Evolutionary conservation across 2,113 vertebrate genomes (phyloP).

Genomic region (Marcusenius ussheri): DNA sequence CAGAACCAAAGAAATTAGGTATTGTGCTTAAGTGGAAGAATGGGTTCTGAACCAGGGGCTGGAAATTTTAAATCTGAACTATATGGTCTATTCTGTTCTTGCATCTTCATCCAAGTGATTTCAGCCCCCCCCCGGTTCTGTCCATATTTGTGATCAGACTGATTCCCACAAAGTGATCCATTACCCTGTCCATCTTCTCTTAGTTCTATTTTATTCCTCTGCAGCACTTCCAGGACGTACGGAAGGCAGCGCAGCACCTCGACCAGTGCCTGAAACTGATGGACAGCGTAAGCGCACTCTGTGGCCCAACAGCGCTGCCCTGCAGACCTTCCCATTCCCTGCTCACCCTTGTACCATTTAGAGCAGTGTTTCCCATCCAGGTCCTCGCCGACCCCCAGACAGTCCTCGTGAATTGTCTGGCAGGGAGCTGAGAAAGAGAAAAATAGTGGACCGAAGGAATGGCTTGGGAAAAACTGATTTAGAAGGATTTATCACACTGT

Average conservation of each 20-base stretch:
- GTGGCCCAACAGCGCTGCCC: neutral
- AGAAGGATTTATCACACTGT: neutral
- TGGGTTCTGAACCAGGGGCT: neutral
- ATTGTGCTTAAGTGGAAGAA: neutral
- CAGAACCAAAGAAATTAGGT: neutral
- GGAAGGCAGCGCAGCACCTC: conserved; percentile 89
- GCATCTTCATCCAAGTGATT: neutral
- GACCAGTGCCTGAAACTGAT: conserved; percentile 97
- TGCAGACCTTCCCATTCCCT: neutral
- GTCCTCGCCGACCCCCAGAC: neutral
- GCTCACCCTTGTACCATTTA: neutral
- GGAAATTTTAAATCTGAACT: neutral
- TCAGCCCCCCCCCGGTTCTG: neutral
- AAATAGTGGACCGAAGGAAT: neutral
- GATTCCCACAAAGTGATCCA: neutral
- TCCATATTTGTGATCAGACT: neutral
- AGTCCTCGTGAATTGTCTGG: neutral
- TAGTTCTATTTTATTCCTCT: conserved; percentile 28
- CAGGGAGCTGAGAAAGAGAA: neutral
- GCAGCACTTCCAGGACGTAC: conserved; percentile 94
- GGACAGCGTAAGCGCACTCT: conserved; percentile 80
- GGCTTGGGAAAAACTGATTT: neutral
- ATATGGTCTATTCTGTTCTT: neutral
- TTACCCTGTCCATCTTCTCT: neutral
- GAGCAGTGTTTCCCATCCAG: neutral